phyloP scores from a whole-genome alignment of 92 coral and sea anemone genomes.

The Virgularia gustaviana region DNA sequence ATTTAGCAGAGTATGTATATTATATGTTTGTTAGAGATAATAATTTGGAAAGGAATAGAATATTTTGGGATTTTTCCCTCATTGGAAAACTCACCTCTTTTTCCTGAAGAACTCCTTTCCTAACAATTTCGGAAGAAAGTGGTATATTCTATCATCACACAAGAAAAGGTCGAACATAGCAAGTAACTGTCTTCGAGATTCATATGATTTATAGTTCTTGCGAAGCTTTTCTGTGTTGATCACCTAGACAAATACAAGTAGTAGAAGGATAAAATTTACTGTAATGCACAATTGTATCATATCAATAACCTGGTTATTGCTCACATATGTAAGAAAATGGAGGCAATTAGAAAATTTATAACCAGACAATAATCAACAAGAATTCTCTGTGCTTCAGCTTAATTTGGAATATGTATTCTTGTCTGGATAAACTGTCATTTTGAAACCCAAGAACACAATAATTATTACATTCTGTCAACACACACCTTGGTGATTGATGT shows the following conservation, averaged over 20 bases:
- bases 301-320: neutral
- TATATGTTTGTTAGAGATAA: too few species aligned
- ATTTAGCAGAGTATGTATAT: too few species aligned
- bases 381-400: neutral
- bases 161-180: slow-evolving; percentile 76
- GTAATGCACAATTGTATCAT: neutral
- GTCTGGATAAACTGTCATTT: neutral
- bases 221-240: slow-evolving; percentile 65
- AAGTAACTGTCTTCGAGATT: slow-evolving; percentile 78
- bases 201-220: slow-evolving; percentile 76
- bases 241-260: slow-evolving; percentile 55
- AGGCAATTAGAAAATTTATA: too few species aligned
- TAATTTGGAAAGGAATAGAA: too few species aligned
- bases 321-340: neutral
- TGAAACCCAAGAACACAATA: neutral
- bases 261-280: neutral
- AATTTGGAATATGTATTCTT: neutral
- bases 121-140: slow-evolving; percentile 69
- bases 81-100: slow-evolving; percentile 80
- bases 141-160: slow-evolving; percentile 87
- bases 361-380: too few species aligned
- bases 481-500: slow-evolving; percentile 73
- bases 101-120: slow-evolving; percentile 83
- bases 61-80: too few species aligned
- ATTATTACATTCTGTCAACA: neutral